Conservation (phyloP, 1,140 invertebrate genomes). For the Nebria ingens region DNA sequence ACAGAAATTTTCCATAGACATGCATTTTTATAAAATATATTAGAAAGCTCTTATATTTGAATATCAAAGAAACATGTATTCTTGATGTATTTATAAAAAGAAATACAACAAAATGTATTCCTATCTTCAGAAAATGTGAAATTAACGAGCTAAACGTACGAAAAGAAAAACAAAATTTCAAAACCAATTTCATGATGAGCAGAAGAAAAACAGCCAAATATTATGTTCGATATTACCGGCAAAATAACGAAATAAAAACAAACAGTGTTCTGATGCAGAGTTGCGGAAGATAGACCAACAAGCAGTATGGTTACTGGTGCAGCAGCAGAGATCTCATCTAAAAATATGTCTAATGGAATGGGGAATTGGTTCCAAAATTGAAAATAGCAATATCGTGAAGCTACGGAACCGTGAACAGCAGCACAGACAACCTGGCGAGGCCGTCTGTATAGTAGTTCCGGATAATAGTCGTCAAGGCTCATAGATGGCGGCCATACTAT, state of each 20-base stretch:
- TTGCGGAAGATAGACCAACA: no score
- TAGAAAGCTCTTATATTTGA: no score
- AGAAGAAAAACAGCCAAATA: neutral
- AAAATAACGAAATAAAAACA: constrained; percentile 13
- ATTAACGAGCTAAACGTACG: no score
- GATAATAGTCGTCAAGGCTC: neutral
- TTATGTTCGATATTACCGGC: constrained; percentile 8
- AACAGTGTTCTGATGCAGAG: constrained; percentile 6
- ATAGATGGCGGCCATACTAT: no score
- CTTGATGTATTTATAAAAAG: no score
- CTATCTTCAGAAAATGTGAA: no score
- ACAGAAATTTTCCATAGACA: no score
- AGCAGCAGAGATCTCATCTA: neutral
- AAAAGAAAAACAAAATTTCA: neutral
- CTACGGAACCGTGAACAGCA: neutral
- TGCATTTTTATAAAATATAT: no score
- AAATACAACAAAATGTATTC: no score
- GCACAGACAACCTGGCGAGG: neutral
- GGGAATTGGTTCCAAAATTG: constrained; percentile 7
- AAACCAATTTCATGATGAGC: neutral
- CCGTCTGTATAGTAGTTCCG: neutral
- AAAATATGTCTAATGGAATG: constrained; percentile 8
- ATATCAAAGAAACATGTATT: no score
- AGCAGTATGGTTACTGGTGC: neutral
- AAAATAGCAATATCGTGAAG: constrained; percentile 4